Base-by-base conservation (phyloP, 1,140 invertebrate genomes). In the Steinernema khuongi region DNA sequence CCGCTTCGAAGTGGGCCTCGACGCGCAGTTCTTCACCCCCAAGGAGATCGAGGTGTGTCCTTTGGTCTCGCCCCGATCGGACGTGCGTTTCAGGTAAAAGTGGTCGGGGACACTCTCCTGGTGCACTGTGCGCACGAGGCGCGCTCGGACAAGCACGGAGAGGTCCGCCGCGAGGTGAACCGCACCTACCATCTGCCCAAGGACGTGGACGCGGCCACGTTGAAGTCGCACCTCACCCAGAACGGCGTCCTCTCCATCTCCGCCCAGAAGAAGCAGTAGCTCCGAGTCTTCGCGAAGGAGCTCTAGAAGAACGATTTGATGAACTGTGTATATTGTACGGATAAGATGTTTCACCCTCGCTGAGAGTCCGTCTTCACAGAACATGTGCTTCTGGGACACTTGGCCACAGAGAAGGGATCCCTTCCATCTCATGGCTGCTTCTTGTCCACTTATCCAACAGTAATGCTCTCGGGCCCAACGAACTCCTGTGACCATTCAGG, bases 1-100 rank as follows among this genome's bases (percentile, higher is more conserved):
- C 17, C 85, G 85, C 41, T 84, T 78, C 66, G 79, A 83, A 71
- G 82, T 84, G 69, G 83, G 83, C 67, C 76, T 84, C 19, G 82
- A 84, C 70, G 83, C 74, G 32, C 82, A 83, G 66, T 83, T 78
- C 75, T 84, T 84, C 70, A 66, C 77, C 14, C 82, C 82, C 28
- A 81, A 84, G 68, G 82, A 84, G 72, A 85, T 83, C 71, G 81
- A 83, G 70, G 82, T 82, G 60, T 72, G 28, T 78, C 28, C 14
- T 41, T 68, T n/a, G 26, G 28, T 28, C 31, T 31, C 43, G 17
- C 4, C 33, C 26, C 22, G 68, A 77, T 32, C 81, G 60, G 14
- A 17, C 32, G 28, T 26, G 43, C 4, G 36, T 73, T 80, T 29
- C 31, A 81, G 80, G 80, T 79, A n/a, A 84, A 84, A 71, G 80